Conservation (phyloP, 2,113 vertebrate genomes). For the Polypterus senegalus region DNA sequence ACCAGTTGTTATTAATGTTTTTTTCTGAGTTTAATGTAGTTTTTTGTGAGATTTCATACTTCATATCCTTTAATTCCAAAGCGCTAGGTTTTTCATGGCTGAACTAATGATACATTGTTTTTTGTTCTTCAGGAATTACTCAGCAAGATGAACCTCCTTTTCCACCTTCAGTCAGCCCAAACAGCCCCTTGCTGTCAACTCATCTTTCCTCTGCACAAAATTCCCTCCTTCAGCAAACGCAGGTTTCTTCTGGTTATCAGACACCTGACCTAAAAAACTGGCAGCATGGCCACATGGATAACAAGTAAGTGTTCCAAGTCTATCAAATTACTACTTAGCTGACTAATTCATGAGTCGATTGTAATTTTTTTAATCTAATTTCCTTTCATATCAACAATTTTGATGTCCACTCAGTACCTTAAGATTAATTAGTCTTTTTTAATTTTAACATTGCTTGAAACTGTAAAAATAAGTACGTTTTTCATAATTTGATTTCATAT, state of each 20-base stretch:
- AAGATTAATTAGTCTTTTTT: too few species aligned
- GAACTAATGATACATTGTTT: not conserved
- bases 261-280: conserved; percentile 83
- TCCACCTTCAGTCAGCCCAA: conserved; percentile 70
- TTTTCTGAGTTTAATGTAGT: not conserved
- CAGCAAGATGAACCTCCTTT: conserved; percentile 69
- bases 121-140: conserved; percentile 51
- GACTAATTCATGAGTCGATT: too few species aligned
- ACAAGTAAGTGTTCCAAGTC: conserved; percentile 44
- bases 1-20: not conserved
- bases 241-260: conserved; percentile 70
- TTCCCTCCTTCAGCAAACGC: conserved; percentile 71
- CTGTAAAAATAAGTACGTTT: too few species aligned
- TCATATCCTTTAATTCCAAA: not conserved
- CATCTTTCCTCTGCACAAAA: conserved; percentile 74
- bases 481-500: too few species aligned
- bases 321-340: too few species aligned
- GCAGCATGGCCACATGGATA: conserved; percentile 69
- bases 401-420: too few species aligned
- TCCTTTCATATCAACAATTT: too few species aligned
- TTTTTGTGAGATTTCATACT: not conserved
- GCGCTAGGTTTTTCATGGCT: too few species aligned
- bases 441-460: too few species aligned
- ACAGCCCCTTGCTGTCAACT: conserved; percentile 75
- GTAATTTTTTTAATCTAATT: too few species aligned